Conservation (phyloP, 1,140 invertebrate species). For the Bilobella aurantiaca region DNA sequence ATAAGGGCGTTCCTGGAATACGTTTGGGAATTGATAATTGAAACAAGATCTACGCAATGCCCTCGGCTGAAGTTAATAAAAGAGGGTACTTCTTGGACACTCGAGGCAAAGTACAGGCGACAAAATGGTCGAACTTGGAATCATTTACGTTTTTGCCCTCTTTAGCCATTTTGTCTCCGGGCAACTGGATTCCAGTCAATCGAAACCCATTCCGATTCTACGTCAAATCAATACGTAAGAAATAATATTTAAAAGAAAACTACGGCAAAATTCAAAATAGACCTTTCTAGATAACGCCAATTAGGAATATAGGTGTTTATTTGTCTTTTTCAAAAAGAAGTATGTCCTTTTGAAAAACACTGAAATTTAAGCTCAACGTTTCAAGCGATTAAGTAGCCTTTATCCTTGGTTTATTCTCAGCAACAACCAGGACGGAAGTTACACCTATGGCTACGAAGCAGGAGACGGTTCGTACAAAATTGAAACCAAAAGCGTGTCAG, state of each 20-base stretch:
- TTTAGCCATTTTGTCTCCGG: neutral
- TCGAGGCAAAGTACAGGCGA: neutral
- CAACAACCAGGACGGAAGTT: slow-evolving; percentile 73
- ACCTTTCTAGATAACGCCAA: no score
- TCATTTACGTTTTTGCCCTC: neutral
- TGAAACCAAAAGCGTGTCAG: slow-evolving; percentile 64
- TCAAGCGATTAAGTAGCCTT: neutral
- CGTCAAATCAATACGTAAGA: slow-evolving; percentile 58
- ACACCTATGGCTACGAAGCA: slow-evolving; percentile 76
- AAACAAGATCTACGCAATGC: neutral
- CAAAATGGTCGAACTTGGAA: neutral
- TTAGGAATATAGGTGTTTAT: no score
- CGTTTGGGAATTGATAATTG: no score
- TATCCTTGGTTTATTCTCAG: slow-evolving; percentile 33
- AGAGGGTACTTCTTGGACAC: neutral
- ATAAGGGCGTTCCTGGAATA: neutral
- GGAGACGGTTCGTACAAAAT: slow-evolving; percentile 87
- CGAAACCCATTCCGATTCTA: slow-evolving; percentile 62
- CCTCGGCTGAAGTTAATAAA: neutral
- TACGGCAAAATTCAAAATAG: no score
- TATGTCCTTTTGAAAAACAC: no score
- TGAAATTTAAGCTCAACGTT: neutral
- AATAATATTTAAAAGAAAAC: neutral
- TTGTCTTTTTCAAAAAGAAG: no score
- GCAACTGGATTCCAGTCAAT: neutral